phyloP scores from a whole-genome alignment of 2,888 invertebrate genomes.

The Thera britannica region DNA sequence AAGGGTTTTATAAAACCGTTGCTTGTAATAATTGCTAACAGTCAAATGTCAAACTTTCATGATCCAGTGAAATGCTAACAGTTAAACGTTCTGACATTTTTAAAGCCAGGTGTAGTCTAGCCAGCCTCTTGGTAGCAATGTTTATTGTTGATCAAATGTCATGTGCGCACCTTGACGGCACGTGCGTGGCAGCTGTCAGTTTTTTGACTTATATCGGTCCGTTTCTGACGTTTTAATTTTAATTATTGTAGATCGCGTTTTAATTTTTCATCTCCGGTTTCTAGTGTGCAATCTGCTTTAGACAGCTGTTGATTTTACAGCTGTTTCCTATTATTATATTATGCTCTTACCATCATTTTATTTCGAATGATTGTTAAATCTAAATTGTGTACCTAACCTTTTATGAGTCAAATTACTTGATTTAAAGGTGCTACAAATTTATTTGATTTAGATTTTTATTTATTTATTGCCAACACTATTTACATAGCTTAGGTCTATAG shows the following conservation, averaged over 20 bases:
- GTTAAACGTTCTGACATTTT: slow-evolving; percentile 34
- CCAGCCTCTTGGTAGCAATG: slow-evolving; percentile 30
- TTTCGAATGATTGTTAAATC: too few species aligned
- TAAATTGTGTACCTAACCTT: too few species aligned
- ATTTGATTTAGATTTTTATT: too few species aligned
- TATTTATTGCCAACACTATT: too few species aligned
- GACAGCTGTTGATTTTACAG: slow-evolving; percentile 23
- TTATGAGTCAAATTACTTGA: too few species aligned
- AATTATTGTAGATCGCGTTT: slow-evolving; percentile 32
- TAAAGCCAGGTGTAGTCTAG: slow-evolving; percentile 37
- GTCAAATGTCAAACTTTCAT: slow-evolving; percentile 25
- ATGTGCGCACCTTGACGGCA: slow-evolving; percentile 52
- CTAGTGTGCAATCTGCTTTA: slow-evolving; percentile 20
- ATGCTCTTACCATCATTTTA: background rate
- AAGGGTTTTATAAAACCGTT: background rate
- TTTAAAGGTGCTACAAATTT: too few species aligned
- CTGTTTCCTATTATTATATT: slow-evolving; percentile 11
- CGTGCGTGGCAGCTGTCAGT: slow-evolving; percentile 47
- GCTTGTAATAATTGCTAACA: slow-evolving; percentile 8
- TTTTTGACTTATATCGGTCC: slow-evolving; percentile 42
- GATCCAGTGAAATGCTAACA: slow-evolving; percentile 35
- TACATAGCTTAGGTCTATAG: too few species aligned
- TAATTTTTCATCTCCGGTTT: slow-evolving; percentile 27
- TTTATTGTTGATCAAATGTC: slow-evolving; percentile 51
- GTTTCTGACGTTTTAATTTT: slow-evolving; percentile 37